Percentiles rank a stretch among this genome's conserved stretches.
Conservation (phyloP, 2,888 invertebrate species). For the Malthinus seriepunctatus region DNA sequence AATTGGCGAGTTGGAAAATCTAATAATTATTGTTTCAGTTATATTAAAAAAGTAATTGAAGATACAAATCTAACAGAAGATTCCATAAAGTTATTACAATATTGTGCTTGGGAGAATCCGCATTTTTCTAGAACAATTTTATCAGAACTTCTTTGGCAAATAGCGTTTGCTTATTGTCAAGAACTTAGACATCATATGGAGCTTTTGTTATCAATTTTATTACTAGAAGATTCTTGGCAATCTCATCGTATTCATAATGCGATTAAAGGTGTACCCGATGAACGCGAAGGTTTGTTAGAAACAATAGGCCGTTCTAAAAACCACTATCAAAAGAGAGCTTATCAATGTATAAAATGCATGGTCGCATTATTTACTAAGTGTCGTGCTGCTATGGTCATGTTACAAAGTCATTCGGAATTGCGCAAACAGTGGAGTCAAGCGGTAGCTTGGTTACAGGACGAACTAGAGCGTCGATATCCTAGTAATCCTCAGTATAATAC, state of each 20-base stretch:
- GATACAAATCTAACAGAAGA: slow-evolving; percentile 93
- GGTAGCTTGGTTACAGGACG: slow-evolving; percentile 94
- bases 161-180: slow-evolving; percentile 88
- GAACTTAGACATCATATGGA: slow-evolving; percentile 93
- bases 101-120: slow-evolving; percentile 96
- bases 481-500: slow-evolving; percentile 70
- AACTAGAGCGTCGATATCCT: slow-evolving; percentile 77
- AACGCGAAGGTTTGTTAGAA: slow-evolving; percentile 90
- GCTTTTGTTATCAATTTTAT: slow-evolving; percentile 80
- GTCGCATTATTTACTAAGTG: slow-evolving; percentile 89
- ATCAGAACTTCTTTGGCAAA: slow-evolving; percentile 89
- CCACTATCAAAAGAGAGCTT: slow-evolving; percentile 95
- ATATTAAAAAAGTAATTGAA: slow-evolving; percentile 93
- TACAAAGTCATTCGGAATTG: slow-evolving; percentile 77
- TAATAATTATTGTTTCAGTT: slow-evolving; percentile 57
- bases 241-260: slow-evolving; percentile 92
- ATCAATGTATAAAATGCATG: slow-evolving; percentile 95
- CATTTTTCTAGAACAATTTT: slow-evolving; percentile 88
- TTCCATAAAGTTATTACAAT: slow-evolving; percentile 85
- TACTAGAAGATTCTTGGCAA: slow-evolving; percentile 96
- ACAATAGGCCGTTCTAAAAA: slow-evolving; percentile 90
- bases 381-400: slow-evolving; percentile 76
- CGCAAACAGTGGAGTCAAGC: slow-evolving; percentile 87
- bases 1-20: background rate
- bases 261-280: slow-evolving; percentile 84